These are phyloP conservation scores for Drosophila nikananu DNA, from an alignment of 1,140 invertebrate species.

Conservation along the genomic window DNA sequence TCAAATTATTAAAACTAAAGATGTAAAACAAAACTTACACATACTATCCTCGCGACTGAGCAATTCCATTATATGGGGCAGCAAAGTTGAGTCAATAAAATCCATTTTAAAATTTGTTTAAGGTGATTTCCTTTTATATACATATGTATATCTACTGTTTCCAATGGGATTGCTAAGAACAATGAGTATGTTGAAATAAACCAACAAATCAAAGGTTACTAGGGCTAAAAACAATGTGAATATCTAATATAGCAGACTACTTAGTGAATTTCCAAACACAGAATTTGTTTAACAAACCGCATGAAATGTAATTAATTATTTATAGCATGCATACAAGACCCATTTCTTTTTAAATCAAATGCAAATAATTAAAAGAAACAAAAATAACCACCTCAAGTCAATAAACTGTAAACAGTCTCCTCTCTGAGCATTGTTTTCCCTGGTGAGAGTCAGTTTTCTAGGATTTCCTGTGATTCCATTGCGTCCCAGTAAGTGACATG, in stretches of 20 bases:
- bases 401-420: neutral
- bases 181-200: neutral
- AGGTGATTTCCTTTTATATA: neutral
- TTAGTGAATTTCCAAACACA: neutral
- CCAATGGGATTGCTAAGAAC: neutral
- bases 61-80: conserved; percentile 51
- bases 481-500: neutral
- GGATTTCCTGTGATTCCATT: conserved; percentile 4
- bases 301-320: conserved; percentile 38
- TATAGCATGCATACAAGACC: conserved; percentile 21
- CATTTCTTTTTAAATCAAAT: conserved; percentile 20
- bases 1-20: no score
- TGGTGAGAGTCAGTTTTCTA: neutral
- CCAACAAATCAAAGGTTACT: neutral
- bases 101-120: conserved; percentile 49
- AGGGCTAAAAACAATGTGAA: neutral
- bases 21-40: neutral
- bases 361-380: conserved; percentile 22
- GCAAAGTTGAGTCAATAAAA: conserved; percentile 9
- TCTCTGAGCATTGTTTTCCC: neutral
- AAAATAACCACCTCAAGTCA: no score
- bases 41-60: conserved; percentile 29
- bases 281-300: conserved; percentile 5
- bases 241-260: neutral
- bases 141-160: neutral